These are phyloP conservation scores for Urocyon cinereoargenteus DNA, from an alignment of 2,797 vertebrate species.

Conservation along the genomic window DNA sequence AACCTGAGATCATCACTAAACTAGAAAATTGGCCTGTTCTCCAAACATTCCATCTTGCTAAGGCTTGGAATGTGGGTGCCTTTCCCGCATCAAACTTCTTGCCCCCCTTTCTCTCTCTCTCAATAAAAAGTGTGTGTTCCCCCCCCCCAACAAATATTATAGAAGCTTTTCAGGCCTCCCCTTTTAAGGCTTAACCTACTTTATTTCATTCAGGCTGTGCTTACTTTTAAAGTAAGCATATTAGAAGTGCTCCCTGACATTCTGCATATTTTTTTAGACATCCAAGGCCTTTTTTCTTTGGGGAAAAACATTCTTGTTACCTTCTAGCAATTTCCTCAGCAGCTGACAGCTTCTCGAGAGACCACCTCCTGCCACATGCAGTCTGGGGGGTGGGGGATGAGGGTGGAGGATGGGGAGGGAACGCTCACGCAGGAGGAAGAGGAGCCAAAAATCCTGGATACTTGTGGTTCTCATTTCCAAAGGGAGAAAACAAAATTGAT, in stretches of 20 bases:
- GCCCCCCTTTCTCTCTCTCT: background rate
- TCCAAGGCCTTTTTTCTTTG: background rate
- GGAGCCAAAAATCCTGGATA: background rate
- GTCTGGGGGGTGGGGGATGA: too few species aligned
- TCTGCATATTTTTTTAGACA: background rate
- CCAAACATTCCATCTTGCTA: background rate
- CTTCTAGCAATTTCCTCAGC: background rate
- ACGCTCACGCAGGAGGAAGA: fast-evolving
- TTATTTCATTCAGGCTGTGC: background rate
- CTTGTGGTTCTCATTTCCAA: background rate
- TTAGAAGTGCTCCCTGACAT: background rate
- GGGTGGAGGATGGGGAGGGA: too few species aligned
- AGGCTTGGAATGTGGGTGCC: background rate
- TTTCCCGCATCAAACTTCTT: background rate
- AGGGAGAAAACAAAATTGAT: background rate
- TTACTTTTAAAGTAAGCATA: background rate
- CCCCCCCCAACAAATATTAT: background rate
- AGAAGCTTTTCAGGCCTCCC: background rate
- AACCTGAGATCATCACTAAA: background rate
- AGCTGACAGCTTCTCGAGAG: background rate
- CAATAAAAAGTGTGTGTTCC: background rate
- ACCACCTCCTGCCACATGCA: fast-evolving
- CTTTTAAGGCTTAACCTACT: background rate
- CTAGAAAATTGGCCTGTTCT: background rate
- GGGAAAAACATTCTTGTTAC: background rate